Percentiles rank a stretch among this genome's conserved stretches.
phyloP scores from a whole-genome alignment of 2,113 vertebrate genomes.

The Bostrychus sinensis region DNA sequence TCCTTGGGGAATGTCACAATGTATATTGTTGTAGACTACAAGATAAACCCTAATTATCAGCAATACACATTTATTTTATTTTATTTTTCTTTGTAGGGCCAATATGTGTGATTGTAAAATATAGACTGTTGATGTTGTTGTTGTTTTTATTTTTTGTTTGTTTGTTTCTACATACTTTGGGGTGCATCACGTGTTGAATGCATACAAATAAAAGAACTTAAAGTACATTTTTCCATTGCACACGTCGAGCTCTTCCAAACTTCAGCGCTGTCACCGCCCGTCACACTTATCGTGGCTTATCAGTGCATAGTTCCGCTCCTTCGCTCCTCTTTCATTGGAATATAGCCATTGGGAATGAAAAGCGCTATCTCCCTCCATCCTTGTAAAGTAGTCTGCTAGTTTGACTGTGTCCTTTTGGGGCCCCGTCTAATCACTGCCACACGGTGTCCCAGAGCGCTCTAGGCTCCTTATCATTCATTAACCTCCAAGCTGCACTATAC shows the following conservation, averaged over 20 bases:
- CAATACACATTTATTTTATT: no score
- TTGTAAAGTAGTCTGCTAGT: constrained; percentile 55
- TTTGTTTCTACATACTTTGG: no score
- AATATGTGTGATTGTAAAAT: no score
- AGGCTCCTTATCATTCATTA: constrained; percentile 89
- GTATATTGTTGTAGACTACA: no score
- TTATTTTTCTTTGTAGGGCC: no score
- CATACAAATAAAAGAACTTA: no score
- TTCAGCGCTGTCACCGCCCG: neutral
- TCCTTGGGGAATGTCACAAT: no score
- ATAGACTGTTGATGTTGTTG: no score
- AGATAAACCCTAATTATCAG: no score
- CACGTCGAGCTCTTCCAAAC: neutral
- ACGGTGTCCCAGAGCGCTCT: constrained; percentile 67
- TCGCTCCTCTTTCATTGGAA: constrained; percentile 20
- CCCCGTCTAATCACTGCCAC: constrained; percentile 64
- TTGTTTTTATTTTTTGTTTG: no score
- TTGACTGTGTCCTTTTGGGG: constrained; percentile 57
- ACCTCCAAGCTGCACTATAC: no score
- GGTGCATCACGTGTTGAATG: no score
- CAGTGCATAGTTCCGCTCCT: neutral
- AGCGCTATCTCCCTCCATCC: constrained; percentile 56
- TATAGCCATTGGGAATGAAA: constrained; percentile 43
- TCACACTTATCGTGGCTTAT: constrained; percentile 17
- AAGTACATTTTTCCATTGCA: neutral